A percentile compares a stretch with the other conserved stretches of the same genome.
Evolutionary conservation across 2,888 invertebrate species (phyloP).

Genomic region (Ctena decussata): DNA sequence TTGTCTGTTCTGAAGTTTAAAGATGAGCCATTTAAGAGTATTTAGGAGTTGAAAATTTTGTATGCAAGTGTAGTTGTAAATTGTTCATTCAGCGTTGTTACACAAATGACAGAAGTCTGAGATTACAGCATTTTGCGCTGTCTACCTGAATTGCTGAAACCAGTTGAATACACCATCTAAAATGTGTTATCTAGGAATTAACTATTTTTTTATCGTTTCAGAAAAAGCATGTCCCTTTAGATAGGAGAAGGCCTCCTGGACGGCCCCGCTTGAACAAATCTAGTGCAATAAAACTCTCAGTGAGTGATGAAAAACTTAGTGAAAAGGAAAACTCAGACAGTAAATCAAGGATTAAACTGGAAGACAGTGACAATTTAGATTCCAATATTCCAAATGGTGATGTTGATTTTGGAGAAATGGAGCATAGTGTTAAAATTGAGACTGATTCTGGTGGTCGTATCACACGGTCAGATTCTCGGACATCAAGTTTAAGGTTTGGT

Average conservation of each 20-base stretch:
- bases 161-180: too few species aligned
- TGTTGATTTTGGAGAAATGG: conserved; percentile 1
- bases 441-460: not conserved
- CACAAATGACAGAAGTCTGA: too few species aligned
- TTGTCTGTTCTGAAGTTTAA: too few species aligned
- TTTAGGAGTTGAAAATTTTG: too few species aligned
- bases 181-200: too few species aligned
- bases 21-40: too few species aligned
- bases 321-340: not conserved
- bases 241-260: not conserved
- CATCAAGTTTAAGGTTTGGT: not conserved
- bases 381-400: conserved; percentile 4
- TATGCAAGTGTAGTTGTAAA: too few species aligned
- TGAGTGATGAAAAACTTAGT: not conserved
- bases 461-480: not conserved
- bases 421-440: conserved; percentile 5
- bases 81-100: too few species aligned
- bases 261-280: not conserved
- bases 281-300: not conserved
- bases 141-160: too few species aligned
- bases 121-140: too few species aligned
- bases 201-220: not conserved
- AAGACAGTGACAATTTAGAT: not conserved
- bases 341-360: not conserved
- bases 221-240: conserved; percentile 1